Base-by-base conservation (phyloP, 2,797 vertebrate species). In the Danionella dracula region DNA sequence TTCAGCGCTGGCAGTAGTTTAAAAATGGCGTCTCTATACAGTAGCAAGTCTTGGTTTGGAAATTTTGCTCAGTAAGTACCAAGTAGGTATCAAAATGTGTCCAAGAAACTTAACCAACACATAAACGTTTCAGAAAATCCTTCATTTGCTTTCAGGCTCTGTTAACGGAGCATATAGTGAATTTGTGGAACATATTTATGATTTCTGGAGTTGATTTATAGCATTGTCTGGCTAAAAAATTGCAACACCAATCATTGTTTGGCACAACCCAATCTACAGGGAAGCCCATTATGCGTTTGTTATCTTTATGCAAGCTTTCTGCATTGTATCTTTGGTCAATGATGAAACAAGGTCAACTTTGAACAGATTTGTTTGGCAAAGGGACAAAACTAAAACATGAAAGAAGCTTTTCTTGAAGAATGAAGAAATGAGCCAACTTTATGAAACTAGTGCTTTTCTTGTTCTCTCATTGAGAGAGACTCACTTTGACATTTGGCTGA, bases 1-100 rank as follows among this genome's bases (percentile, higher is more conserved):
- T 53, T 80, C 72, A 71, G 66, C 78, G 81, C 75, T 76, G 82
- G 80, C 78, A 81, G 80, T 76, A 84, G 77, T 78, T 83, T 55
- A 76, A 65, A 79, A 76, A 57, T 70, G 61, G 56, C 29, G 41
- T 70, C 51, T 85, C 70, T 3, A 27, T 85, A 85, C 82, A 90
- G 87, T 86, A 88, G 84, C 77, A 82, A 75, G 66, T 75, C 56
- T 65, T 73, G 59, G 50, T 59, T 34, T 19, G 46, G 34, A 15
- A 70, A 53, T 37, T 34, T 64, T 44, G 9, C 20, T 41, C 37
- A 34, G n/a, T n/a, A n/a, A n/a, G n/a, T n/a, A n/a, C n/a, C n/a
- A n/a, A n/a, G n/a, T n/a, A n/a, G n/a, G n/a, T n/a, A 10, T 20
- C 8, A 32, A 20, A 5, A 31, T 4, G 21, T 16, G 38, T 63